Percentiles rank a stretch among this genome's conserved stretches.
Evolutionary conservation across 2,888 invertebrate species (phyloP).

Genomic region (Anorthoa munda): DNA sequence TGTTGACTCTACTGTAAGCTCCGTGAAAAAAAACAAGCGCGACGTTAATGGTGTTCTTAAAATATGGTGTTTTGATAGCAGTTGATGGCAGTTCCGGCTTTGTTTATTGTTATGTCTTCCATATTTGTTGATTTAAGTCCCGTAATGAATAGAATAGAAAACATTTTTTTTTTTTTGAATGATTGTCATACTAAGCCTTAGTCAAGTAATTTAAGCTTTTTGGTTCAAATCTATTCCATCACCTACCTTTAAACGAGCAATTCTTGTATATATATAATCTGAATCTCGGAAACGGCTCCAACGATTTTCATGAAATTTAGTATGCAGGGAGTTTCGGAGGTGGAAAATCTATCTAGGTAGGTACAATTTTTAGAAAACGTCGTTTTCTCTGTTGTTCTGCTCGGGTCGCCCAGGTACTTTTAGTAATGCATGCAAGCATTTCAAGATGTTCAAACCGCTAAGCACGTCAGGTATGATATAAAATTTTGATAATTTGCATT

Average conservation of each 20-base stretch:
- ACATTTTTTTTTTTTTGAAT: too few relatives aligned
- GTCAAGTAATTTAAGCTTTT: neutral
- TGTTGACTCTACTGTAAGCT: slow-evolving; percentile 51
- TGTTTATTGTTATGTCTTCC: slow-evolving; percentile 40
- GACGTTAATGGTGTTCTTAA: slow-evolving; percentile 61
- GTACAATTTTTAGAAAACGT: too few relatives aligned
- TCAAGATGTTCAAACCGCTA: slow-evolving; percentile 9
- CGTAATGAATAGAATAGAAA: too few relatives aligned
- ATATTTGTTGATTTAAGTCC: slow-evolving; percentile 26
- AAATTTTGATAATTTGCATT: slow-evolving; percentile 48
- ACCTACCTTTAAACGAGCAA: too few relatives aligned
- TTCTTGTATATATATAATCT: too few relatives aligned
- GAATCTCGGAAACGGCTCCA: too few relatives aligned
- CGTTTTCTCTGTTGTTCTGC: too few relatives aligned
- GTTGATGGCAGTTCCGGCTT: slow-evolving; percentile 44
- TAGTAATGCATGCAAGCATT: slow-evolving; percentile 8
- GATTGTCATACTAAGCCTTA: slow-evolving; percentile 6
- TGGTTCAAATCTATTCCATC: neutral
- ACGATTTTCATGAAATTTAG: too few relatives aligned
- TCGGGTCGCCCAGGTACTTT: too few relatives aligned
- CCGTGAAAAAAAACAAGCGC: slow-evolving; percentile 50
- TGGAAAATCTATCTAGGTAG: too few relatives aligned
- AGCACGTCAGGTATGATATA: slow-evolving; percentile 27
- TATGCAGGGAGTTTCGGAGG: too few relatives aligned
- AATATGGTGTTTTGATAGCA: slow-evolving; percentile 62